A percentile compares a stretch with the other conserved stretches of the same genome.
Evolutionary conservation across 2,113 vertebrate species (phyloP).

Genomic region (Coreoperca whiteheadi): DNA sequence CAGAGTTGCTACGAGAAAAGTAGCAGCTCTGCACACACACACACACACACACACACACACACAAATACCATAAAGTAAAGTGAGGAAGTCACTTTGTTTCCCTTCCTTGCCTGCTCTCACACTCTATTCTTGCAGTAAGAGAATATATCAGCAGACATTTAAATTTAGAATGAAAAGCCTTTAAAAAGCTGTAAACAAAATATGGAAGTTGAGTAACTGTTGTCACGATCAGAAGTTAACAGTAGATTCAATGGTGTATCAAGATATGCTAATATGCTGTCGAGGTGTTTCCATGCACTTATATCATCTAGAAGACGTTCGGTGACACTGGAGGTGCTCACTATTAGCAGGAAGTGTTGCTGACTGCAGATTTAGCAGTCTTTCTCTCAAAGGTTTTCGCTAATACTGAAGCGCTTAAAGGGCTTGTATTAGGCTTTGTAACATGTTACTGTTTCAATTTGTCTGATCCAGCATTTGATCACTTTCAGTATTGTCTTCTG

Average conservation of each 20-base stretch:
- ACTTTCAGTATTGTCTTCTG: slow-evolving; percentile 6
- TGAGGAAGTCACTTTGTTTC: slow-evolving; percentile 72
- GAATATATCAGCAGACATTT: not conserved
- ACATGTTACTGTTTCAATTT: slow-evolving; percentile 4
- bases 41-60: slow-evolving; percentile 25
- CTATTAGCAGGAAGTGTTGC: slow-evolving; percentile 26
- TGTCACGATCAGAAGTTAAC: slow-evolving; percentile 3
- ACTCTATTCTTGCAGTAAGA: slow-evolving; percentile 18
- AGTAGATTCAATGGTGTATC: not conserved
- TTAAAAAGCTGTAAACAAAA: not conserved
- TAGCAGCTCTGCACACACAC: not conserved
- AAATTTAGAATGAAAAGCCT: not conserved
- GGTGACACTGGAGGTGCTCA: not conserved
- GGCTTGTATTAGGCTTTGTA: not conserved
- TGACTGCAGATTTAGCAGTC: slow-evolving; percentile 9
- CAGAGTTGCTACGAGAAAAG: slow-evolving; percentile 49
- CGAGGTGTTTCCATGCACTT: not conserved
- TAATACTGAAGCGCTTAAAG: slow-evolving; percentile 1
- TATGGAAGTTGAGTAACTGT: not conserved
- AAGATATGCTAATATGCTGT: slow-evolving; percentile 1
- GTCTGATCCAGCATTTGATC: slow-evolving; percentile 19
- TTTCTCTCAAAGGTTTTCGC: not conserved
- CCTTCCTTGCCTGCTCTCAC: slow-evolving; percentile 23
- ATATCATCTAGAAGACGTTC: not conserved
- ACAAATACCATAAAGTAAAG: slow-evolving; percentile 29